Evolutionary conservation across 2,797 vertebrate species (phyloP).

Genomic region (Rhabdomys pumilio): DNA sequence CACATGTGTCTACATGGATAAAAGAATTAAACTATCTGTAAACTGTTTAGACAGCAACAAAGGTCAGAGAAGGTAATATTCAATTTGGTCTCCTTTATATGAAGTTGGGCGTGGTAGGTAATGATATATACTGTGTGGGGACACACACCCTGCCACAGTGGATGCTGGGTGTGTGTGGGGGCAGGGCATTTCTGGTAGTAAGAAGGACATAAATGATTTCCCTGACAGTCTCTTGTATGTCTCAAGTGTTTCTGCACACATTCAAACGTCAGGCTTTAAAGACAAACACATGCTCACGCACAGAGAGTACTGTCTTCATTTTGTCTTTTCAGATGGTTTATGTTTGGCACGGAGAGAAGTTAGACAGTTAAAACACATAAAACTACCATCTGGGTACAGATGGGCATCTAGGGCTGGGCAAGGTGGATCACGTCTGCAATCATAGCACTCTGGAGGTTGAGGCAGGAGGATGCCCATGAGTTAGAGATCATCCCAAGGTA

Average conservation of each 20-base stretch:
- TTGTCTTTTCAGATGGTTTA: conserved; percentile 39
- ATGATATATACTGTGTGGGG: neutral
- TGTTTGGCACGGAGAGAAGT: neutral
- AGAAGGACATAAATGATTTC: neutral
- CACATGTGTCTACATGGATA: neutral
- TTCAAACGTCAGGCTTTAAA: neutral
- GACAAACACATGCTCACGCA: neutral
- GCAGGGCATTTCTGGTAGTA: neutral
- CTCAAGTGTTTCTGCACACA: too few relatives aligned
- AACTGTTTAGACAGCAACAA: neutral
- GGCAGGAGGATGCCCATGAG: neutral
- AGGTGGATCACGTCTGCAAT: neutral
- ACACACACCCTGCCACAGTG: neutral
- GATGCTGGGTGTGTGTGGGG: neutral
- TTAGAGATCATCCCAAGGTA: neutral
- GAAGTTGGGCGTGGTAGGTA: neutral
- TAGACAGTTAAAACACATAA: neutral
- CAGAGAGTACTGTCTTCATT: neutral
- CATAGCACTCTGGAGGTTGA: neutral
- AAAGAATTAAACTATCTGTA: neutral
- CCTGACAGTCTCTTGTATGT: neutral
- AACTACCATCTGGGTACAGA: conserved; percentile 28
- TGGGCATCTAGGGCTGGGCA: neutral
- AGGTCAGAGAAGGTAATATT: neutral
- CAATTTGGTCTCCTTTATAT: neutral